A percentile compares a stretch with the other conserved stretches of the same genome.
Evolutionary conservation across 2,113 vertebrate species (phyloP).

Genomic region (Emydura subglobosa): DNA sequence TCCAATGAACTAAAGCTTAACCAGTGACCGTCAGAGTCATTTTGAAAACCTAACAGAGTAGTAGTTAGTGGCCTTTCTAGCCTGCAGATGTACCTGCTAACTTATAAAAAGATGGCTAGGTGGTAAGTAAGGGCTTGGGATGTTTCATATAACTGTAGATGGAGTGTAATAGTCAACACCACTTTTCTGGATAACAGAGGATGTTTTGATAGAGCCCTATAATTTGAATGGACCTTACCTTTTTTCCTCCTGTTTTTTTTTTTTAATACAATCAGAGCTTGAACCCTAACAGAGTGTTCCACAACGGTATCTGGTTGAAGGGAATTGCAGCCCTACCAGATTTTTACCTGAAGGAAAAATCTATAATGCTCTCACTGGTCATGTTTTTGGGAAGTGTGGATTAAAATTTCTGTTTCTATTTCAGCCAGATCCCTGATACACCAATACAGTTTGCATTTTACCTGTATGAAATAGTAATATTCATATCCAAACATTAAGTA

Average conservation of each 20-base stretch:
- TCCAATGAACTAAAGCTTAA: constrained; percentile 69
- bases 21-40: constrained; percentile 63
- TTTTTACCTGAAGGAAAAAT: constrained; percentile 16
- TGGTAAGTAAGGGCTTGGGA: neutral
- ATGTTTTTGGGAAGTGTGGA: neutral
- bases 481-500: constrained; percentile 25
- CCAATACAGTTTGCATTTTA: neutral
- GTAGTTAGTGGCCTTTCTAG: neutral
- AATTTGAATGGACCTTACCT: neutral
- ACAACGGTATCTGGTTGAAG: constrained; percentile 49
- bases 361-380: neutral
- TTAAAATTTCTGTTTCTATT: neutral
- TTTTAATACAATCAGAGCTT: constrained; percentile 33
- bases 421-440: neutral
- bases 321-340: constrained; percentile 27
- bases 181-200: neutral
- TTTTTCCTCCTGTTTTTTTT: neutral
- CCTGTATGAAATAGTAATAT: neutral
- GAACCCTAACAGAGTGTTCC: neutral
- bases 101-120: neutral
- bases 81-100: neutral
- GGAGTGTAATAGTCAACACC: neutral
- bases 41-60: constrained; percentile 25
- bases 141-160: neutral
- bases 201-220: neutral